Percentiles rank a stretch among this genome's conserved stretches.
Evolutionary conservation across 2,797 vertebrate genomes (phyloP).

Genomic region (Lerista edwardsae): DNA sequence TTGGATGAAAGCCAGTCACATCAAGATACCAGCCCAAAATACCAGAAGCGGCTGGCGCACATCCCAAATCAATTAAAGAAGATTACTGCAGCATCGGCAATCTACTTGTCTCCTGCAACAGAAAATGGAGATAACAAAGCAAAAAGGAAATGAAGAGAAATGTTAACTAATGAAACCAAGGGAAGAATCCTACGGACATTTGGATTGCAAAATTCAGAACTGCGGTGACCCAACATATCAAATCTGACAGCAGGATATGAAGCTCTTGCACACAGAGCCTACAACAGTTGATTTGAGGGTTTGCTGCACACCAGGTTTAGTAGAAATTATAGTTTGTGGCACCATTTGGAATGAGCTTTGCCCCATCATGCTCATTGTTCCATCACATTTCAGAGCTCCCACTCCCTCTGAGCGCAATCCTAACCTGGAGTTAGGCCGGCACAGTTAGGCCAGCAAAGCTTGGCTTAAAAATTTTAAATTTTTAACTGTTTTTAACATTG

Average conservation of each 20-base stretch:
- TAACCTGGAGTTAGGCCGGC: no score
- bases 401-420: no score
- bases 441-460: no score
- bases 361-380: no score
- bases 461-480: no score
- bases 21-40: constrained; percentile 65
- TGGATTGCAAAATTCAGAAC: constrained; percentile 46
- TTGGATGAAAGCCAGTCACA: constrained; percentile 67
- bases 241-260: background rate
- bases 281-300: background rate
- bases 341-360: no score
- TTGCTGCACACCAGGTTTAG: background rate
- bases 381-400: no score
- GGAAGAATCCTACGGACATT: constrained; percentile 23
- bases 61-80: constrained; percentile 77
- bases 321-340: no score
- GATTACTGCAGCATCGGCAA: constrained; percentile 65
- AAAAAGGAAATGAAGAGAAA: constrained; percentile 53
- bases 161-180: constrained; percentile 24
- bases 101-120: constrained; percentile 54
- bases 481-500: no score
- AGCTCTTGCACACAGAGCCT: background rate
- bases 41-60: constrained; percentile 70
- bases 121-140: constrained; percentile 57
- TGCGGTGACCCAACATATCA: background rate